Evolutionary conservation across 2,888 invertebrate genomes (phyloP).

Genomic region (Euplexia lucipara): DNA sequence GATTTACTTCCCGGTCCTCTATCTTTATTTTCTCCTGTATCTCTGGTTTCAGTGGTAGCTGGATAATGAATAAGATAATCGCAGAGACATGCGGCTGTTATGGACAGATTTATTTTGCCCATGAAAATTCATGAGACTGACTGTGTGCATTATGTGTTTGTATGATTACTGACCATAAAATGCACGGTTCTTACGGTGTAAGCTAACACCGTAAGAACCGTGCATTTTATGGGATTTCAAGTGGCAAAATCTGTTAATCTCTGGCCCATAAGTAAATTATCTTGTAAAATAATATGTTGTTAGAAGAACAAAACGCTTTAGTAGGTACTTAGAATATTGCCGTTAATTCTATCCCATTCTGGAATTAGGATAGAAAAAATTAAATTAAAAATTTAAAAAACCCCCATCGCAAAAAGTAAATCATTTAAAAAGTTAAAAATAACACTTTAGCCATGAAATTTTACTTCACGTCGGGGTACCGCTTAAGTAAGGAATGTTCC

Average conservation of each 20-base stretch:
- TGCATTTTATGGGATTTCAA: neutral
- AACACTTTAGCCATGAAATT: too few relatives aligned
- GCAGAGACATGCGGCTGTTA: neutral
- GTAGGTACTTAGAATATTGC: neutral
- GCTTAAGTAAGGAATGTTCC: too few relatives aligned
- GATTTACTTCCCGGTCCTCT: conserved; percentile 65
- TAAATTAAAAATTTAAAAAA: too few relatives aligned
- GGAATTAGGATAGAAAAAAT: neutral
- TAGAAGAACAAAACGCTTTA: too few relatives aligned
- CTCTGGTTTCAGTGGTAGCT: conserved; percentile 11
- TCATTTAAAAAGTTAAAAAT: too few relatives aligned
- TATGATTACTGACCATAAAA: conserved; percentile 1
- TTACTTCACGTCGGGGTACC: too few relatives aligned
- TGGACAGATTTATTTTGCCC: conserved; percentile 7
- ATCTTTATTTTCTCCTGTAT: conserved; percentile 68
- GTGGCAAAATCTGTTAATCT: neutral
- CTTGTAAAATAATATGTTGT: too few relatives aligned
- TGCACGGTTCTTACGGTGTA: too few relatives aligned
- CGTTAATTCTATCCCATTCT: neutral
- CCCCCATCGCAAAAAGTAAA: too few relatives aligned
- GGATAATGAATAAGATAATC: conserved; percentile 16
- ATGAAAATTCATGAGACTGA: conserved; percentile 10
- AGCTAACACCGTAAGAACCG: neutral
- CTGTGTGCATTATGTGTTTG: conserved; percentile 13
- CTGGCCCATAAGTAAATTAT: neutral